phyloP scores from a whole-genome alignment of 2,113 vertebrate species.

The Protobothrops mucrosquamatus region DNA sequence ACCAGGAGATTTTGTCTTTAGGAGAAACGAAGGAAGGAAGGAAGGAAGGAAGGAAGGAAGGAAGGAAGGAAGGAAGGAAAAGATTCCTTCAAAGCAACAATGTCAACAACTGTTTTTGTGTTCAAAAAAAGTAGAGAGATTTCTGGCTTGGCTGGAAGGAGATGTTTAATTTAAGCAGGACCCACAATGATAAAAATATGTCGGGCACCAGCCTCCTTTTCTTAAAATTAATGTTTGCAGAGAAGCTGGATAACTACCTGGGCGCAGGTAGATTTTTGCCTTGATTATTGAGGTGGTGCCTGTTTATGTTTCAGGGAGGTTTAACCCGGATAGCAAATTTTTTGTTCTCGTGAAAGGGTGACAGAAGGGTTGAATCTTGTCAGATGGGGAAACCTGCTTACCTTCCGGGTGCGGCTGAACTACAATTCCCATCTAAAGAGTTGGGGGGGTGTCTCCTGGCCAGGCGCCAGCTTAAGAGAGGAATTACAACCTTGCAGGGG shows the following conservation, averaged over 20 bases:
- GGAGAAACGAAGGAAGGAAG: background rate
- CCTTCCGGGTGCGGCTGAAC: background rate
- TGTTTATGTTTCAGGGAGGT: background rate
- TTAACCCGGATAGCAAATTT: background rate
- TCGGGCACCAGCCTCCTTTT: background rate
- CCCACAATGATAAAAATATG: background rate
- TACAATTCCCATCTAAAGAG: background rate
- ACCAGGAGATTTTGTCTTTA: background rate
- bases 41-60: too few species aligned
- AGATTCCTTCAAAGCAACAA: background rate
- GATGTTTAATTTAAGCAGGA: background rate
- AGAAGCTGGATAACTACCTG: background rate
- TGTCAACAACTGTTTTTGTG: too few species aligned
- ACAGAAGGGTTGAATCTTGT: background rate
- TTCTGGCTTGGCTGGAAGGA: background rate
- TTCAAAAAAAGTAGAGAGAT: background rate
- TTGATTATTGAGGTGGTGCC: background rate
- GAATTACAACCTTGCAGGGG: background rate
- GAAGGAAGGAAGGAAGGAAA: background rate
- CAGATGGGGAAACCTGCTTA: too few species aligned
- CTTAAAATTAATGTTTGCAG: background rate
- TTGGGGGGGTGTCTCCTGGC: background rate
- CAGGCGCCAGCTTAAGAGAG: background rate
- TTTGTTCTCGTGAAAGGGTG: background rate
- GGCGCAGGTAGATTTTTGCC: background rate